Evolutionary conservation across 2,797 vertebrate genomes (phyloP).

Genomic region (Intellagama lesueurii): DNA sequence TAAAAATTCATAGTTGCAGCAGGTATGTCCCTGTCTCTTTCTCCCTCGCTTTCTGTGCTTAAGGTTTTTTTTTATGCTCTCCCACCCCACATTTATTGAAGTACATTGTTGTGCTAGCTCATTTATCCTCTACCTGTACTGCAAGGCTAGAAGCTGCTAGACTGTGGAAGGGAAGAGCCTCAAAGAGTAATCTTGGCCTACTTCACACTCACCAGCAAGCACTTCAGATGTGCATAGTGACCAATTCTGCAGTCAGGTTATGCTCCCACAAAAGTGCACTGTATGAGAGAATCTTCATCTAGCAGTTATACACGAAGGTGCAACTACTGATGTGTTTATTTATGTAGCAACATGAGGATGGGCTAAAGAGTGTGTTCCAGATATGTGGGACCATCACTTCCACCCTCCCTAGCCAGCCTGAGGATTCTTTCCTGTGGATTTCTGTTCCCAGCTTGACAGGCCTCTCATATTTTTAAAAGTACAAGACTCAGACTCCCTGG

Average conservation of each 20-base stretch:
- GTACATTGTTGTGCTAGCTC: background rate
- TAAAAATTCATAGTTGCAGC: conserved; percentile 15
- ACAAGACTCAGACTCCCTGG: too few relatives aligned
- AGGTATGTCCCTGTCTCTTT: background rate
- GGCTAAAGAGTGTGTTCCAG: background rate
- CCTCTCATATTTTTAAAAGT: too few relatives aligned
- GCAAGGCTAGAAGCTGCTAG: background rate
- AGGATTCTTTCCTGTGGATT: too few relatives aligned
- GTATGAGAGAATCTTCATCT: background rate
- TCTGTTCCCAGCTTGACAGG: too few relatives aligned
- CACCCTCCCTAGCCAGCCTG: background rate
- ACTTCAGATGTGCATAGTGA: background rate
- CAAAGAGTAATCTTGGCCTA: background rate
- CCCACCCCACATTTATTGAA: conserved; percentile 2
- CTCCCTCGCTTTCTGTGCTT: background rate
- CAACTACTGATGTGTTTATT: background rate
- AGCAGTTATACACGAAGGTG: background rate
- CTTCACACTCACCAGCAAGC: background rate
- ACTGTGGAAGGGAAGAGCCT: background rate
- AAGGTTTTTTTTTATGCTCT: background rate
- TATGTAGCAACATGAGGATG: background rate
- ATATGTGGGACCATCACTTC: too few relatives aligned
- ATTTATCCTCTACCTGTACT: background rate
- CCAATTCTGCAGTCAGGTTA: background rate
- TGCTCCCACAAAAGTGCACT: background rate